Evolutionary conservation across 1,140 invertebrate genomes (phyloP).

Genomic region (Pogonomyrmex barbatus): DNA sequence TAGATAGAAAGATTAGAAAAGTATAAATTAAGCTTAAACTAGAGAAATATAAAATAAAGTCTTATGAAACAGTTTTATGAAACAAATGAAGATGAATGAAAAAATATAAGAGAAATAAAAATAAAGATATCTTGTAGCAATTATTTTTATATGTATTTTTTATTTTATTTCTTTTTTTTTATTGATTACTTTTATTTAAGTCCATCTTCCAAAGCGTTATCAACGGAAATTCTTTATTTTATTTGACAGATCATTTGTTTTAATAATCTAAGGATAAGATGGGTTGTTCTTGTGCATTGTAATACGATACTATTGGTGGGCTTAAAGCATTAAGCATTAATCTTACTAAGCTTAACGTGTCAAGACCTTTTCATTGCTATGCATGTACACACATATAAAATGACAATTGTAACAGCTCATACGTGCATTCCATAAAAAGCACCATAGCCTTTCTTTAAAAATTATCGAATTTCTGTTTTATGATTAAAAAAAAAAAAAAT

Average conservation of each 20-base stretch:
- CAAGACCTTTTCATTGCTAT: conserved; percentile 12
- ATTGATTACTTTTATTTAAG: neutral
- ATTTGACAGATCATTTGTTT: neutral
- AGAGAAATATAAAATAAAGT: neutral
- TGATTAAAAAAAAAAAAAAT: neutral
- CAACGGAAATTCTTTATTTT: neutral
- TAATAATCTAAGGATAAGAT: neutral
- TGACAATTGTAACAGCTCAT: neutral
- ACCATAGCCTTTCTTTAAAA: neutral
- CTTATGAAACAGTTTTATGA: neutral
- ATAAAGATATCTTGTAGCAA: neutral
- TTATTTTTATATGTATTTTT: neutral
- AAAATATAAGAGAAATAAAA: neutral
- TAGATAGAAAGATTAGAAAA: neutral
- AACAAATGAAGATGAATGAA: neutral
- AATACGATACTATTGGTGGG: neutral
- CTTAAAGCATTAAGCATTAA: conserved; percentile 13
- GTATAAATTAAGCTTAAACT: neutral
- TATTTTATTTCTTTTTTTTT: neutral
- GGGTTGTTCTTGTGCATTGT: neutral
- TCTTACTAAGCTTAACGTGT: conserved; percentile 16
- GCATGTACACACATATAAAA: neutral
- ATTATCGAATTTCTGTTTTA: neutral
- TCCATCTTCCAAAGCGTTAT: neutral
- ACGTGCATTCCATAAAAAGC: neutral